Evolutionary conservation across 2,888 invertebrate genomes (phyloP).

Genomic region (Choreutis nemorana): DNA sequence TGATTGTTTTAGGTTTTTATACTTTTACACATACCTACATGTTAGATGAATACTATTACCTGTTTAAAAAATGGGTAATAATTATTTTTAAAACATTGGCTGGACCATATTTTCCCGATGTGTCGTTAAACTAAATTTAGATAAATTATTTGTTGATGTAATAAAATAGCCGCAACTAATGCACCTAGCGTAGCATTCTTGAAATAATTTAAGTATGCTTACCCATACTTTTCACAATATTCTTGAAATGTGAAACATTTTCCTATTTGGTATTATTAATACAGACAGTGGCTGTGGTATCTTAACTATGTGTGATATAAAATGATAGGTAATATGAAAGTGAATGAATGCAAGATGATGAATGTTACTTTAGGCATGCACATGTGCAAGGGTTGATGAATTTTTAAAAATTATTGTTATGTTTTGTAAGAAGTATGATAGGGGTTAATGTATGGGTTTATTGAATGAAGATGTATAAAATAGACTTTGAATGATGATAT

Average conservation of each 20-base stretch:
- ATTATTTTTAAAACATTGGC: no score
- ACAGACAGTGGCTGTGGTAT: constrained; percentile 68
- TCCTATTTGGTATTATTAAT: constrained; percentile 67
- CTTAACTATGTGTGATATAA: constrained; percentile 59
- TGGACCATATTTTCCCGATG: no score
- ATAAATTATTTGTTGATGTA: no score
- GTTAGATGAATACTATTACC: no score
- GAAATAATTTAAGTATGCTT: constrained; percentile 46
- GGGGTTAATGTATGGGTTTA: constrained; percentile 26
- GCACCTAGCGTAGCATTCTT: constrained; percentile 49
- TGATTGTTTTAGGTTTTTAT: no score
- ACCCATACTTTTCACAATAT: constrained; percentile 53
- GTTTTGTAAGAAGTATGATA: constrained; percentile 52
- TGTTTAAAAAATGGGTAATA: no score
- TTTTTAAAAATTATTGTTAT: constrained; percentile 59
- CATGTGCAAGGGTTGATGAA: constrained; percentile 64
- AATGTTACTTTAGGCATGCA: constrained; percentile 64
- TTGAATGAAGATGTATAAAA: constrained; percentile 32
- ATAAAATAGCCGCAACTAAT: constrained; percentile 35
- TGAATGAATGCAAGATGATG: constrained; percentile 42
- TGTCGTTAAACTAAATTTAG: no score
- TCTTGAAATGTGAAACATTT: constrained; percentile 56
- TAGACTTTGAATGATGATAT: constrained; percentile 37
- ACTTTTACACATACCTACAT: no score
- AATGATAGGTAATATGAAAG: constrained; percentile 36